A percentile compares a stretch with the other conserved stretches of the same genome.
phyloP scores from a whole-genome alignment of 2,113 vertebrate species.

The Grus americana region DNA sequence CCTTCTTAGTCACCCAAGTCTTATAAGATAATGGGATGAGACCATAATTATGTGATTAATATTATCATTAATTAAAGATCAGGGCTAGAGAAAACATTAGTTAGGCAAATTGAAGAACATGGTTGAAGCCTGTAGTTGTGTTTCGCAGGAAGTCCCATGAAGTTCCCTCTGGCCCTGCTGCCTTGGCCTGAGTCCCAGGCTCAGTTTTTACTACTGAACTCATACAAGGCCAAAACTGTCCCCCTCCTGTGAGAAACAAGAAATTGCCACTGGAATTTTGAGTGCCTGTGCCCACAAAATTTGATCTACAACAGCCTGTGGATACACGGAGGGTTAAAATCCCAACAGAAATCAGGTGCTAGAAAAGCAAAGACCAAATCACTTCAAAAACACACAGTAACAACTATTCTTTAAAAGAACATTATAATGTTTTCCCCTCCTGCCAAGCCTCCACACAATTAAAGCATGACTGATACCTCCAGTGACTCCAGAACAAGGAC shows the following conservation, averaged over 20 bases:
- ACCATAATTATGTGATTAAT: slow-evolving; percentile 1
- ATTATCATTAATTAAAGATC: neutral
- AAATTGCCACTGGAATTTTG: neutral
- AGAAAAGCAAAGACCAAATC: neutral
- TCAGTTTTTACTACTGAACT: neutral
- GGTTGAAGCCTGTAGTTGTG: neutral
- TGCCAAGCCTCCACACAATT: neutral
- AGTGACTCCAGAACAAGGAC: neutral
- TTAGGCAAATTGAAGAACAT: neutral
- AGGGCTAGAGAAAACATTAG: slow-evolving; percentile 1
- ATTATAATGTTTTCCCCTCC: neutral
- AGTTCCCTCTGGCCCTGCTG: neutral
- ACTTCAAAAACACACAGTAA: no score
- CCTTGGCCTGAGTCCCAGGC: neutral
- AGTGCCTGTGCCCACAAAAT: neutral
- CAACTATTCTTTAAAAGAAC: neutral
- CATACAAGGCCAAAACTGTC: neutral
- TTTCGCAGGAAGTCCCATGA: neutral
- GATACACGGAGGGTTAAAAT: neutral
- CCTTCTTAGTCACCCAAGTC: neutral
- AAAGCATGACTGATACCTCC: neutral
- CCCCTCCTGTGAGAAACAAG: neutral
- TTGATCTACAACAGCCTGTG: neutral
- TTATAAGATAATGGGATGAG: neutral
- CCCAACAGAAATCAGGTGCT: neutral